Base-by-base conservation (phyloP, 2,113 vertebrate species). In the Hylia prasina region DNA sequence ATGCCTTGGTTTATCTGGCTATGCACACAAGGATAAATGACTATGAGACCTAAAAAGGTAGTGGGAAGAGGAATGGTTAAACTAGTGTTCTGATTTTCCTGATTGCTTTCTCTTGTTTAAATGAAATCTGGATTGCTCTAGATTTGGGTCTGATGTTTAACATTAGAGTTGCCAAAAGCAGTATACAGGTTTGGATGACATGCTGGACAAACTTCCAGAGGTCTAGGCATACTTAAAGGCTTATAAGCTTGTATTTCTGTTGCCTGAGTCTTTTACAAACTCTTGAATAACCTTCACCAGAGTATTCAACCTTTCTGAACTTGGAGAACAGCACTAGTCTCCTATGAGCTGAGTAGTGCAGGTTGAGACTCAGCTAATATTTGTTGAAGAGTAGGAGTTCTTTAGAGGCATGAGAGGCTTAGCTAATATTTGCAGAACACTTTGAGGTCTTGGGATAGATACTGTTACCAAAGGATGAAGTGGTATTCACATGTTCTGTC, bases 381-480 rank as follows among this genome's bases (percentile, higher is more conserved):
- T 94, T 96, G 93, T 83, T 81, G 89, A 94, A 92, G 88, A 90
- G 71, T 27, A 82, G 63, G 82, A 86, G 80, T 57, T 88, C 86
- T 92, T 93, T 60, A 80, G 86, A 93, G 56, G 50, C 37, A 48
- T 60, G 51, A 86, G 63, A 95, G 82, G 76, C 70, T 93, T 80
- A 83, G 82, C 82, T 94, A 93, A 90, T 95, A 94, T 96, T 96
- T 95, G 77, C 82, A 87, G 93, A 94, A 90, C 76, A 50, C 86
- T 94, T 89, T 75, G 51, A 89, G 82, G 61, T 90, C 80, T 96
- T 81, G 56, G 86, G 72, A 57, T 95, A 90, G 92, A 95, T 87
- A 90, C 47, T 94, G 90, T 93, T 93, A 94, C 92, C 63, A 94
- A 93, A 90, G 92, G 91, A 87, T 97, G 78, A 90, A 96, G 87